Conservation (phyloP, 2,113 vertebrate species). For the Sitta europaea region DNA sequence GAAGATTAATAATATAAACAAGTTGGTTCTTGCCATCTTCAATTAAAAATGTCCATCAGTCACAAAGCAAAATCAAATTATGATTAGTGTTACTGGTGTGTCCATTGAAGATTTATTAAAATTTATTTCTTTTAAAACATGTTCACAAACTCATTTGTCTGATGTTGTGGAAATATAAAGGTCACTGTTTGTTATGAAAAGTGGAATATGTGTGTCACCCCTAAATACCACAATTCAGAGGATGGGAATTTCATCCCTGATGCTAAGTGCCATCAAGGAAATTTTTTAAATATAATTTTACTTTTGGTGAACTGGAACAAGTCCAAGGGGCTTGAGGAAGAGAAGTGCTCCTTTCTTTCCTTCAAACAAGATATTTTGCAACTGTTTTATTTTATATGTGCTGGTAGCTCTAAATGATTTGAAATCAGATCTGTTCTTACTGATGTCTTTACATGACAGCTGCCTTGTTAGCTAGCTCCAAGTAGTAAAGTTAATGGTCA, state of each 20-base stretch:
- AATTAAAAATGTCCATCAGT: not conserved
- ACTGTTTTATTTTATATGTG: not conserved
- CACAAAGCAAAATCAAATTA: not conserved
- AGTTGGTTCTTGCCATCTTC: not conserved
- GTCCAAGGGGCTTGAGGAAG: not conserved
- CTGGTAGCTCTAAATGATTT: not conserved
- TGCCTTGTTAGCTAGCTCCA: not conserved
- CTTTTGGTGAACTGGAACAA: not conserved
- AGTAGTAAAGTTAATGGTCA: not conserved
- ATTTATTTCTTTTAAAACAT: not conserved
- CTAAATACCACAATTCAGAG: not conserved
- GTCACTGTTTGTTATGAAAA: not conserved
- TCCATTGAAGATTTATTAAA: not conserved
- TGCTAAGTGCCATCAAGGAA: not conserved
- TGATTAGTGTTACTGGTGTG: not conserved
- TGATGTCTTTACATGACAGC: not conserved
- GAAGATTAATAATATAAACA: not conserved
- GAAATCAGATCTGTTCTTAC: not conserved
- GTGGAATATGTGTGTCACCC: not conserved
- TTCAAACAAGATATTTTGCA: not conserved
- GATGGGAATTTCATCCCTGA: not conserved
- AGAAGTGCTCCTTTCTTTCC: not conserved
- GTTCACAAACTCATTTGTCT: not conserved
- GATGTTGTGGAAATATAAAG: not conserved
- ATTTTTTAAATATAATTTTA: not conserved